Percentiles rank a stretch among this genome's conserved stretches.
These are phyloP conservation scores for Adelphocoris suturalis DNA, from an alignment of 2,888 invertebrate genomes.

Conservation along the genomic window DNA sequence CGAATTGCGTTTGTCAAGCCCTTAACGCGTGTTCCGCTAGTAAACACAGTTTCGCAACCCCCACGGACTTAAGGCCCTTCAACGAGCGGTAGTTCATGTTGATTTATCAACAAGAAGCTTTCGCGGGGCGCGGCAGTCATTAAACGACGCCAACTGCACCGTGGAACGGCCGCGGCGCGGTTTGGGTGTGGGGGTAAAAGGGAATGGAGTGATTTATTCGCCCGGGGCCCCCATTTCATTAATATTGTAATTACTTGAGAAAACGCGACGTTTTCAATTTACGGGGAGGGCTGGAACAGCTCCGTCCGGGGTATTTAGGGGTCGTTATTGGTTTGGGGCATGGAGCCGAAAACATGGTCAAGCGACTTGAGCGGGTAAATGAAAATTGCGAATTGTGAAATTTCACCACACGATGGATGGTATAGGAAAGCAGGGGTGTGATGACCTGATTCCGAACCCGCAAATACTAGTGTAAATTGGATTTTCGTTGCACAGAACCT, in stretches of 20 bases:
- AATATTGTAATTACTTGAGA: slow-evolving; percentile 54
- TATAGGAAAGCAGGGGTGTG: too few relatives aligned
- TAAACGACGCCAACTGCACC: slow-evolving; percentile 23
- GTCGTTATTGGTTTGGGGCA: not conserved
- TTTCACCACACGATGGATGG: too few relatives aligned
- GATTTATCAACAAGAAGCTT: slow-evolving; percentile 35
- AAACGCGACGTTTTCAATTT: slow-evolving; percentile 63
- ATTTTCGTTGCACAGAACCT: too few relatives aligned
- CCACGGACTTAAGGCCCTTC: slow-evolving; percentile 14
- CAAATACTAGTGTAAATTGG: too few relatives aligned
- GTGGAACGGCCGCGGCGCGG: not conserved
- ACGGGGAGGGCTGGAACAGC: not conserved
- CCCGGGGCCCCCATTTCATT: slow-evolving; percentile 34
- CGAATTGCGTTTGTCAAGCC: not conserved
- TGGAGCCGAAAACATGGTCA: not conserved
- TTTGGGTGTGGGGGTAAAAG: not conserved
- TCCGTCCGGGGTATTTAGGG: slow-evolving; percentile 9
- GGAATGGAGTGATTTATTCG: slow-evolving; percentile 45
- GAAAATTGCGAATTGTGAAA: too few relatives aligned
- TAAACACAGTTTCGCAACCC: not conserved
- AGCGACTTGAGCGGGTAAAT: not conserved
- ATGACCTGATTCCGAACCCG: too few relatives aligned
- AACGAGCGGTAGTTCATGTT: slow-evolving; percentile 23
- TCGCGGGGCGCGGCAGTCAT: slow-evolving; percentile 13
- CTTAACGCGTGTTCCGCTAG: not conserved